Base-by-base conservation (phyloP, 2,888 invertebrate species). In the Oxyscelio sp. region DNA sequence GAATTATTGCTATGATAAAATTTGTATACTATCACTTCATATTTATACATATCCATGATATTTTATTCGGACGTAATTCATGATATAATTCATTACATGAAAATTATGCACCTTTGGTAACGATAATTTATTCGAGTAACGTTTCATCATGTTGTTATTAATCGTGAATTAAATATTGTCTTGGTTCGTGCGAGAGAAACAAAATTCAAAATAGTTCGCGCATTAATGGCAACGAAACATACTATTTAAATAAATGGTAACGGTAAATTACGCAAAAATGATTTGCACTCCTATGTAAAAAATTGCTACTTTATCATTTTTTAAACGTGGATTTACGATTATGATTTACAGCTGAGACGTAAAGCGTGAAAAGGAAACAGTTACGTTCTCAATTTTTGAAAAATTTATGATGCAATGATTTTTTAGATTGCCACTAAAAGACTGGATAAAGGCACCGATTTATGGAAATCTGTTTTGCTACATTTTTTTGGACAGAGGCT, bases 321-420 rank as follows among this genome's bases (percentile, higher is more conserved):
- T 80, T 80, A 73, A 80, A 66, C 80, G 66, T 59, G 59, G 50
- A 80, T 80, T 80, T 80, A 80, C 73, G 80, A 80, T 73, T 66
- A 48, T 66, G 73, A 80, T 80, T 80, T 80, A 80, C 66, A 22
- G 15, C 22, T 15, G 65, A 59, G 73, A 73, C 40, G 66, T 66
- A 73, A 80, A 66, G 73, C 73, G 80, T 59, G 73, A 73, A 80
- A 80, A 80, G 80, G 80, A 80, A 80, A 66, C 80, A 73, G 80
- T 80, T 80, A 73, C 80, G 56, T 80, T 80, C 73, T 80, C 80
- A 80, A 73, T 80, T 71, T 80, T 73, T 73, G 61, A 73, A 73
- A 65, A 80, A 80, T 80, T 79, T 78, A 78, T 78, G 40, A 68
- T 52, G 68, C 22, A 48, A 68, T 61, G 78, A 78, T 78, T 78